Evolutionary conservation across 2,113 vertebrate genomes (phyloP), one percentile per base, ranked within the genome.

Genomic region (Chascanopsetta lugubris): DNA sequence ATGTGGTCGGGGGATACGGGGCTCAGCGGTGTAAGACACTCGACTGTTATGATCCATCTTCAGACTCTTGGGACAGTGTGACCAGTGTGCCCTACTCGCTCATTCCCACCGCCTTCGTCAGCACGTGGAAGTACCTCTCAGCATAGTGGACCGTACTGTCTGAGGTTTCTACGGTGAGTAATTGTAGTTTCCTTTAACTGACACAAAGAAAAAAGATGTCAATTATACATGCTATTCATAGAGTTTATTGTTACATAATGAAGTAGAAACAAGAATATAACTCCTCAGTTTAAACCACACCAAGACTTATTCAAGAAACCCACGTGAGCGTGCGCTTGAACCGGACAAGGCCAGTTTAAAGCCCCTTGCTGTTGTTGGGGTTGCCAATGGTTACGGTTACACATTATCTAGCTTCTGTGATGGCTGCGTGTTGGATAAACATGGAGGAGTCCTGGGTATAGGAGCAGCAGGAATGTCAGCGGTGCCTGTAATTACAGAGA

Each of bases 111-210:
- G 93, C 93, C 18, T 95, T 95, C 45, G 94, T 95, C 82, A 95
- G 94, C 87, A 94, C 93, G 21, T 95, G 94, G 94, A 95, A 94
- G 82, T 94, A 94, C 61, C 93, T 94, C 72, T 80, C 93, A 2
- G 89, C 93, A 1, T 95, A 91, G 86, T 70, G 13, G 32, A 64
- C 56, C 11, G 13, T 30, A 3, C 26, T 26, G 21, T 49, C 32
- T 17, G 9, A 48, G 20, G 50, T 18, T 58, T 43, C 34, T 12
- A 40, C 29, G 88, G 92, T 93, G 73, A 92, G 92, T 91, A 59
- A 63, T 48, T 84, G 43, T 27, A 74, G 32, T 38, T 54, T 51
- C 32, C 60, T 67, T 49, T 29, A 70, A 70, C 45, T 74, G 42
- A 60, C 56, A 15, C 42, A 61, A 68, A 76, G 48, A 73, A 72